Evolutionary conservation across 2,797 vertebrate species (phyloP), one percentile per base, ranked within the genome.

Genomic region (Crenichthys baileyi): DNA sequence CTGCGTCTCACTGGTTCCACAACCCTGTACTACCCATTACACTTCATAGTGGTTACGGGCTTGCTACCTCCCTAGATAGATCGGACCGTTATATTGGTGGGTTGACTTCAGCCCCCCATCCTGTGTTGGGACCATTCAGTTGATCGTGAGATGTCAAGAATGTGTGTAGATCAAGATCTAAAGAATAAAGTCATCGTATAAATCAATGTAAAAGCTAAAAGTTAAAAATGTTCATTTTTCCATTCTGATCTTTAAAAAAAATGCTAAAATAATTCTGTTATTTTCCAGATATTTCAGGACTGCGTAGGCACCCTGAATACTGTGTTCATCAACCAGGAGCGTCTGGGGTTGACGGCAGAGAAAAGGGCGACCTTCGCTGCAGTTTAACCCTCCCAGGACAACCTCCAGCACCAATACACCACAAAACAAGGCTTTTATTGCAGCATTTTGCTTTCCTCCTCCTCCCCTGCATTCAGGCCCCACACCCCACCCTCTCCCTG

Each of bases 391-490:
- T 60, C 75, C 75, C 61, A 31, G 61, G 71, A 70, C 5, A 36
- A 7, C 31, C 24, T 29, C 8, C 61, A 20, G 13, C 46, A 48
- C 72, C 73, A 74, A 78, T 24, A 55, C 46, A 78, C 76, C 65
- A 74, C 65, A 51, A 74, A 70, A 78, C 65, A 70, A 78, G 72
- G 63, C 76, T 78, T 78, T 78, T 75, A 76, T 78, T 58, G 31
- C 31, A 61, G 65, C 55, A 51, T 61, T 74, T 75, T 46, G 72
- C 76, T 77, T 24, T 68, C 39, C 31, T 50, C 56, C 61, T 73
- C 75, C 70, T 80, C 73, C 76, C 41, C 50, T 44, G 39, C n/a
- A 65, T 76, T 80, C 79, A 76, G 51, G 31, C 67, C 53, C 36
- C 73, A 63, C 55, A 53, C 44, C 31, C 76, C 65, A n/a, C n/a